Evolutionary conservation across 2,797 vertebrate genomes (phyloP), one percentile per base, ranked within the genome.

Genomic region (Crocodylus rhombifer): DNA sequence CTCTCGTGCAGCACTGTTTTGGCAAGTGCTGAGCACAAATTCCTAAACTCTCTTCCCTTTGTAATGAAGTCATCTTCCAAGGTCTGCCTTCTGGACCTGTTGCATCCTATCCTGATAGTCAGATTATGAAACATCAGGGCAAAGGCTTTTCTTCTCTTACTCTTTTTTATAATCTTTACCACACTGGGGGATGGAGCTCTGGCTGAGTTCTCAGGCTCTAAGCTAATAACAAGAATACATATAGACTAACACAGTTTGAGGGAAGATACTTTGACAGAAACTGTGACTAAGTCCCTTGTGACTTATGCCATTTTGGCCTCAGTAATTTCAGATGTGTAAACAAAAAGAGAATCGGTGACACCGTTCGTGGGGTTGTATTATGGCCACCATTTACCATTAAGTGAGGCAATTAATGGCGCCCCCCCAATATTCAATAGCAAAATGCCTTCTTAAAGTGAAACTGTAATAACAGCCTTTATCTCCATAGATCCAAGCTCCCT

Each of bases 341-440:
- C 12, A 51, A 0, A 0, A 33, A 14, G 42, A 74, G 21, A 4
- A 4, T 33, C 12, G 21, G 18, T 21, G 61, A 10, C 42, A 51
- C 23, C 25, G 12, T 25, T 62, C 30, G 5, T 36, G 65, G 42
- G 42, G 9, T 51, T 51, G 42, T 51, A 51, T 10, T 51, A 51
- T 51, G 42, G 42, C 9, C 42, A 51, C 42, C 42, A 51, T 51
- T 11, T 51, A 51, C 42, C 42, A 10, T 51, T 51, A 51, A 51
- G 42, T 51, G 42, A 51, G 42, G 42, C 42, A 51, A 51, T 10
- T 51, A 51, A 51, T 10, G 42, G 42, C 6, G 9, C 10, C 10
- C 10, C 42, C 30, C 42, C 42, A 51, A 51, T 51, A 51, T 51
- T 51, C 42, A 51, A 10, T 51, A 10, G 42, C 10, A 10, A 10